Conservation (phyloP, 2,797 vertebrate species). For the Coluber constrictor region DNA sequence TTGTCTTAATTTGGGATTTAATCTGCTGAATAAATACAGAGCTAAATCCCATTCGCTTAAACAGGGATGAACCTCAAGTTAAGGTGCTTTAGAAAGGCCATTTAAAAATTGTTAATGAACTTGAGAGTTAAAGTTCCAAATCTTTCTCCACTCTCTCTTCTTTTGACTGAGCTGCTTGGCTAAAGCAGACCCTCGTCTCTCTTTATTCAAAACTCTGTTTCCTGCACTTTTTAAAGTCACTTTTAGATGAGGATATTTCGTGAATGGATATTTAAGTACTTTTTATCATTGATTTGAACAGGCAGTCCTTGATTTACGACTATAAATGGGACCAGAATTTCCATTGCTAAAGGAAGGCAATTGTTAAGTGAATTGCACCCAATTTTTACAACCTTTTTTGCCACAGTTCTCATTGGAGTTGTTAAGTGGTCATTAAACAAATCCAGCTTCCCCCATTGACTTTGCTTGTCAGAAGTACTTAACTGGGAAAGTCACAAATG, state of each 20-base stretch:
- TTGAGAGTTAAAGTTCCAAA: not conserved
- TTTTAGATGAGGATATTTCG: not conserved
- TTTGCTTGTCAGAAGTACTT: not conserved
- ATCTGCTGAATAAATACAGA: not conserved
- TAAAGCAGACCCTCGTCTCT: not conserved
- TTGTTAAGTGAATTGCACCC: not conserved
- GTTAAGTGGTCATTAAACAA: not conserved
- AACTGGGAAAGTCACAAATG: not conserved
- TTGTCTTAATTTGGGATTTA: not conserved
- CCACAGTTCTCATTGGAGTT: not conserved
- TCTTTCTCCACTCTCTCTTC: not conserved
- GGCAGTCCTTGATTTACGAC: not conserved
- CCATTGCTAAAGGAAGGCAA: not conserved
- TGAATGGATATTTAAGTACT: not conserved
- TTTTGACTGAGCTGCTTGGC: not conserved
- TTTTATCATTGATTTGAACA: not conserved
- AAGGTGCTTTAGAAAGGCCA: not conserved
- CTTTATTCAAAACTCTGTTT: not conserved
- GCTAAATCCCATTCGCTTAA: not conserved
- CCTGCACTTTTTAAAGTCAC: not conserved
- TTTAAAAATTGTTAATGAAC: not conserved
- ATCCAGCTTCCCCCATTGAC: not conserved
- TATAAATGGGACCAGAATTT: not conserved
- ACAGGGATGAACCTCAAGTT: not conserved
- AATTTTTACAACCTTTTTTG: not conserved